Evolutionary conservation across 2,888 invertebrate genomes (phyloP), one percentile per base, ranked within the genome.

Genomic region (Phengaris arion): DNA sequence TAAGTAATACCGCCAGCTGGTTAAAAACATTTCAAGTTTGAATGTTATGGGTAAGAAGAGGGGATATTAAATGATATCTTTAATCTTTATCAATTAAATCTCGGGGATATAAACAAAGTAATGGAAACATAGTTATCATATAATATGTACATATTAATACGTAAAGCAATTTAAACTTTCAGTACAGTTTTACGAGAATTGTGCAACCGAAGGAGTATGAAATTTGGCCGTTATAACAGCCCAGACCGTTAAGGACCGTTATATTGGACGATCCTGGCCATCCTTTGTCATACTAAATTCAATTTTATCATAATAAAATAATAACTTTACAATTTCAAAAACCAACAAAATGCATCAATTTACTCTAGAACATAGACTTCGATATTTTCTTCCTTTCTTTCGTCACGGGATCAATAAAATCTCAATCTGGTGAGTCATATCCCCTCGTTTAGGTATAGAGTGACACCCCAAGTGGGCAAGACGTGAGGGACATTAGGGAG

Each of bases 401-500:
- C 10, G 22, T 45, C 46, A 22, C 46, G 68, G 54, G 55, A 75
- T 75, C 75, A 75, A 75, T 75, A 75, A 55, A 68, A 75, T 75
- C 75, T 75, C 46, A 75, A 46, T 55, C 69, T 64, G 48, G 22
- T 69, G 75, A 74, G 52, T 74, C 75, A 75, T 22, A 74, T 57
- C 69, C 75, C 75, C 75, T 75, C 75, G 57, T 15, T 75, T 57
- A 75, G 75, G 75, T 70, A 72, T 72, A 72, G 35, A 72, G 72
- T 72, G 54, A 72, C 75, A 57, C 75, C 75, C 75, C 57, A 75
- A 70, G 69, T 75, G 69, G 75, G 69, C 70, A 55, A 75, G 70
- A 70, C 57, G 68, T 54, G 35, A 69, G 75, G 69, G 69, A 75
- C 68, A 75, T 45, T 70, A 55, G 75, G 75, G 70, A 13, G 55